Evolutionary conservation across 2,113 vertebrate species (phyloP).

Genomic region (Pipra filicauda): DNA sequence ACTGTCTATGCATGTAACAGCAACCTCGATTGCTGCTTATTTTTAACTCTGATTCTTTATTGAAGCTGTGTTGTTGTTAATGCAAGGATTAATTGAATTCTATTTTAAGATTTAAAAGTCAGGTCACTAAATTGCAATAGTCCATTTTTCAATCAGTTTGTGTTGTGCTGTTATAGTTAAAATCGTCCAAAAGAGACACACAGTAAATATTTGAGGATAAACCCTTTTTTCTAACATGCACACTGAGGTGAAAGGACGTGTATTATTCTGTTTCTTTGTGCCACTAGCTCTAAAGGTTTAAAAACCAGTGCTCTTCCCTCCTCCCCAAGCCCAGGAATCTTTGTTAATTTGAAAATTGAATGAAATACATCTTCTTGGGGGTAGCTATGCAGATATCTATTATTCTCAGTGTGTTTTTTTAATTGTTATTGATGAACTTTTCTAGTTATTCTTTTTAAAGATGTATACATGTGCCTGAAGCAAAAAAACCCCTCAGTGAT

Average conservation of each 20-base stretch:
- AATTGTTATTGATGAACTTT: constrained; percentile 4
- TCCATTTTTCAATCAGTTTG: neutral
- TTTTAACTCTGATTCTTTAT: neutral
- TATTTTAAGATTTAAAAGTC: neutral
- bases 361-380: neutral
- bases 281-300: neutral
- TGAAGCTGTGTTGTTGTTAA: neutral
- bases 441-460: neutral
- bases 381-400: neutral
- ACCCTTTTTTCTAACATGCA: neutral
- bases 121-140: neutral
- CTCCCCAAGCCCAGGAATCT: neutral
- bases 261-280: neutral
- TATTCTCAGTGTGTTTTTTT: neutral
- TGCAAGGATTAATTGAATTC: neutral
- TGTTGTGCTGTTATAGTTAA: neutral
- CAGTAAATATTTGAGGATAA: neutral
- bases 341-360: neutral
- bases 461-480: neutral
- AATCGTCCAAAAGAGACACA: neutral
- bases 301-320: neutral
- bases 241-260: neutral
- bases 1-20: neutral
- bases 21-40: neutral
- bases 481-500: neutral